Evolutionary conservation across 2,113 vertebrate species (phyloP).

Genomic region (Oreochromis niloticus): DNA sequence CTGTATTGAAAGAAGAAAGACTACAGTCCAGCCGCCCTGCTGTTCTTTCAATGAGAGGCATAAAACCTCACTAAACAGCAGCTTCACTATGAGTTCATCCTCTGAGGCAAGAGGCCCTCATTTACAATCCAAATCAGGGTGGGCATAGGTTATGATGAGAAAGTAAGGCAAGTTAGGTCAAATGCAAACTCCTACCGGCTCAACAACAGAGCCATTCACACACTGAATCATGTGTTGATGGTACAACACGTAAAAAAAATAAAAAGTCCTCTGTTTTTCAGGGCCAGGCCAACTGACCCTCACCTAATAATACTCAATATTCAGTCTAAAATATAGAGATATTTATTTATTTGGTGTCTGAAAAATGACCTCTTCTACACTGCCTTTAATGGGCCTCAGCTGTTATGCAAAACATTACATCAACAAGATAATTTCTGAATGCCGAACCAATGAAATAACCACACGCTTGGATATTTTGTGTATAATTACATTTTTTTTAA

Average conservation of each 20-base stretch:
- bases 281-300: not conserved
- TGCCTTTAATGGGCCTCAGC: not conserved
- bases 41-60: not conserved
- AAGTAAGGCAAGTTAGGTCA: conserved; percentile 25
- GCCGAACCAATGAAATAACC: conserved; percentile 20
- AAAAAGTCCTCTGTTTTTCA: not conserved
- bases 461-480: not conserved
- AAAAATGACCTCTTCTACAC: not conserved
- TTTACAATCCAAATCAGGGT: conserved; percentile 75
- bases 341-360: not conserved
- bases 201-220: conserved; percentile 40
- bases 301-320: not conserved
- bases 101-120: conserved; percentile 41
- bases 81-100: conserved; percentile 7
- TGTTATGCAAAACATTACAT: conserved; percentile 10
- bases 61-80: not conserved
- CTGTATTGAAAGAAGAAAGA: conserved; percentile 54
- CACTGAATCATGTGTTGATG: not conserved
- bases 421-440: conserved; percentile 29
- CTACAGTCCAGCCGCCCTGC: conserved; percentile 5
- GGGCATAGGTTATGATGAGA: conserved; percentile 28
- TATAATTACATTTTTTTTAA: not conserved
- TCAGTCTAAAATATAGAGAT: not conserved
- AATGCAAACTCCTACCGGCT: conserved; percentile 50
- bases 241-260: not conserved